phyloP scores from a whole-genome alignment of 2,888 invertebrate species.

The Pelosia muscerda region DNA sequence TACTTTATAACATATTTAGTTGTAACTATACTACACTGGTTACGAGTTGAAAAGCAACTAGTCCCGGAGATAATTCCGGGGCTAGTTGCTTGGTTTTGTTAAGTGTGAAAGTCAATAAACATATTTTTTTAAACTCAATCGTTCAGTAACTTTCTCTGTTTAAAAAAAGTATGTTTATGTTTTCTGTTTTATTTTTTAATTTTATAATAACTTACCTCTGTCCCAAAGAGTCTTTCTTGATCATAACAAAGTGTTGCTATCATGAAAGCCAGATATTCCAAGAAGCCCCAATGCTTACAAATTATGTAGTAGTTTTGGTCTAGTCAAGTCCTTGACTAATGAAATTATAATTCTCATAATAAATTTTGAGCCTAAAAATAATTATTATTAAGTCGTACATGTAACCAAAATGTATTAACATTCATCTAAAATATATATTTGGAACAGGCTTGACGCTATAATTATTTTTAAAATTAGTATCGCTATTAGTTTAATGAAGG shows the following conservation, averaged over 20 bases:
- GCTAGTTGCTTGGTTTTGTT: slow-evolving; percentile 32
- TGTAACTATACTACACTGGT: slow-evolving; percentile 41
- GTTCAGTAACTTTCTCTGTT: slow-evolving; percentile 10
- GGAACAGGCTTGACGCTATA: not conserved
- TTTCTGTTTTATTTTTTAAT: slow-evolving; percentile 7
- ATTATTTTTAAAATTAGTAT: not conserved
- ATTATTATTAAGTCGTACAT: slow-evolving; percentile 7
- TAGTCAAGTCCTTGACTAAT: slow-evolving; percentile 17
- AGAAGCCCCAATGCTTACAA: slow-evolving; percentile 6
- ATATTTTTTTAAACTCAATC: slow-evolving; percentile 16
- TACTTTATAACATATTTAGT: slow-evolving; percentile 44
- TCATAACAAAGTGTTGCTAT: slow-evolving; percentile 17
- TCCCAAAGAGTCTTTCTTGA: slow-evolving; percentile 20
- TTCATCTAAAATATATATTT: slow-evolving; percentile 1
- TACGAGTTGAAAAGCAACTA: slow-evolving; percentile 30
- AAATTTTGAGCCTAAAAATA: slow-evolving; percentile 12
- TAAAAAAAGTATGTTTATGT: slow-evolving; percentile 10
- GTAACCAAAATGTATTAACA: not conserved
- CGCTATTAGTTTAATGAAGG: not conserved
- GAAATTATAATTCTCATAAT: slow-evolving; percentile 16
- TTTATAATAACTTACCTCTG: slow-evolving; percentile 12
- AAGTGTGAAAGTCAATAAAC: slow-evolving; percentile 44
- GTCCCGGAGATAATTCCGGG: slow-evolving; percentile 16
- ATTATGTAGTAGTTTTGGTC: slow-evolving; percentile 18
- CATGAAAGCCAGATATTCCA: slow-evolving; percentile 11